Base-by-base conservation (phyloP, 2,113 vertebrate species). In the Gymnarchus niloticus region DNA sequence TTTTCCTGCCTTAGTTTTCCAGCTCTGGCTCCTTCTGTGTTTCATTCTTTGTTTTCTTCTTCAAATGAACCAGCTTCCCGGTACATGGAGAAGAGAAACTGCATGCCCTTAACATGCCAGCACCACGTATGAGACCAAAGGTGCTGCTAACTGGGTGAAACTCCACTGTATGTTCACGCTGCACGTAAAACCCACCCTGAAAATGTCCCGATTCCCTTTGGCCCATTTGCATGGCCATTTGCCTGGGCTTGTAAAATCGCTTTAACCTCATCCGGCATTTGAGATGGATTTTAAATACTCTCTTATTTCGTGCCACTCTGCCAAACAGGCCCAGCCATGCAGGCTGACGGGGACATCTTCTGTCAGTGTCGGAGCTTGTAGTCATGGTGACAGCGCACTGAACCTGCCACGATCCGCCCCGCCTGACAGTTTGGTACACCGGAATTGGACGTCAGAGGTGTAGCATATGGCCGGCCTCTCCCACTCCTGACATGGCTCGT, bases 381-480 rank as follows among this genome's bases (percentile, higher is more conserved):
- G 49, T 86, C 87, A 88, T 90, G 85, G 86, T 49, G 88, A 90
- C 89, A 28, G 81, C 82, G 54, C 86, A 85, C 56, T 23, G 23
- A 41, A 28, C 12, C 76, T 87, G 85, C 89, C 87, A 85, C 86
- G 28, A 80, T 81, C 83, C 87, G 89, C 28, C 65, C 87, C 87
- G 89, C 83, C 86, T 91, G 84, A 89, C 85, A 88, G 89, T 61
- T 84, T 57, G 88, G 83, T 78, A 85, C 56, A 84, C 76, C 83
- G 76, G 84, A 82, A 19, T 46, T 1, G 78, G 49, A 49, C 41
- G 69, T 61, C 23, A 80, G 73, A 44, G 59, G 48, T 19, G 56
- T 48, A 59, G 82, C 83, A 69, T 51, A 81, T 56, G 65, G 33
- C 81, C 83, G 56, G 6, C 44, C 51, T 76, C 44, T 83, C 85